Conservation (phyloP, 1,140 invertebrate genomes). For the Caenorhabditis inopinata region DNA sequence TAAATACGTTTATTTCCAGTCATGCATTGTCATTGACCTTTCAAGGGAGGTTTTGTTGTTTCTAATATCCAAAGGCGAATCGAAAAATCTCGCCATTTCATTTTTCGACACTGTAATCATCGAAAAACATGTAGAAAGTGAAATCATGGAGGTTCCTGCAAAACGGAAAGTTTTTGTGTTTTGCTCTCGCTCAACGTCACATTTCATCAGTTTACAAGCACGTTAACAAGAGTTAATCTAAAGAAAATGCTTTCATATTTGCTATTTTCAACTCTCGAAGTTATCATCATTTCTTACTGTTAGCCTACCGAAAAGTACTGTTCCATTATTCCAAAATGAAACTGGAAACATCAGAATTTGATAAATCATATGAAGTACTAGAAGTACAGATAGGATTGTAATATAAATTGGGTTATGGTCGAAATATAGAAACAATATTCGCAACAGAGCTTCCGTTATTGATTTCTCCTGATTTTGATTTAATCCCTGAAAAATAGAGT, state of each 20-base stretch:
- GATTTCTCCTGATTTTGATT: neutral
- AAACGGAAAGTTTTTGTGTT: neutral
- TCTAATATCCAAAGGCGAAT: neutral
- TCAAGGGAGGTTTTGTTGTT: neutral
- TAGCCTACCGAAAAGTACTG: neutral
- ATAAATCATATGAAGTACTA: neutral
- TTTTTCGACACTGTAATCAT: slow-evolving; percentile 13
- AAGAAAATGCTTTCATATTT: too few relatives aligned
- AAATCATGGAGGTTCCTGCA: neutral
- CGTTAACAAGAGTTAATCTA: neutral
- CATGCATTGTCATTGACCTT: neutral
- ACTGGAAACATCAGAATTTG: neutral
- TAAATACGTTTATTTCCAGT: too few relatives aligned
- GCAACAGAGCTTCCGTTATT: neutral
- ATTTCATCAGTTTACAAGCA: slow-evolving; percentile 1
- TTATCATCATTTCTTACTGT: neutral
- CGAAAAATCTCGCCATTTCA: slow-evolving; percentile 13
- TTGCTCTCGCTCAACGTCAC: neutral
- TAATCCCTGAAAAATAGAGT: neutral
- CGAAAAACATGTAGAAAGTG: neutral
- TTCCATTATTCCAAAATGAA: neutral
- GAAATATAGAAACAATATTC: neutral
- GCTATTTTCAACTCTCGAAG: too few relatives aligned
- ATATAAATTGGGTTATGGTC: neutral
- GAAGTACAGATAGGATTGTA: neutral